These are phyloP conservation scores for Eilema griseolum DNA, from an alignment of 2,888 invertebrate genomes.

Conservation along the genomic window DNA sequence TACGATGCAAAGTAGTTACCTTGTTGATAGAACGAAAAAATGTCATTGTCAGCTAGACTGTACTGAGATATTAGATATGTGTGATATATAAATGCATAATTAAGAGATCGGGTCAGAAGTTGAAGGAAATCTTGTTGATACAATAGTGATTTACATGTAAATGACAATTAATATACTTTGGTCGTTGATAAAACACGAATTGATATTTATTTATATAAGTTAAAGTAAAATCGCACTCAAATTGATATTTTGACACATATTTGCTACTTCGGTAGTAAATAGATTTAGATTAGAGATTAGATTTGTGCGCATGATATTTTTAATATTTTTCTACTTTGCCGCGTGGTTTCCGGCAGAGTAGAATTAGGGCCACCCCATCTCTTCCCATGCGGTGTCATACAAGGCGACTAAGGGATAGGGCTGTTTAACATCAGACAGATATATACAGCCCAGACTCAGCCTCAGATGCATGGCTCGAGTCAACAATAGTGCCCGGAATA, in stretches of 20 bases:
- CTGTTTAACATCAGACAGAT: no score
- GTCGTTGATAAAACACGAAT: constrained; percentile 1
- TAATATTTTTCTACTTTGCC: no score
- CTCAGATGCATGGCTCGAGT: no score
- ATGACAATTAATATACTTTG: constrained; percentile 10
- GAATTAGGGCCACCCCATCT: no score
- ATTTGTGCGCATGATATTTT: no score
- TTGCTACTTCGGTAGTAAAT: background rate
- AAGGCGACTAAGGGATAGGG: no score
- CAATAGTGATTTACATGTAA: constrained; percentile 5
- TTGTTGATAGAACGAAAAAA: constrained; percentile 34
- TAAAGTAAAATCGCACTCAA: constrained; percentile 3
- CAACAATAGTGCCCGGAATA: no score
- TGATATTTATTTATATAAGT: constrained; percentile 23
- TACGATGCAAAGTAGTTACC: constrained; percentile 29
- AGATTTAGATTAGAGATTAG: background rate
- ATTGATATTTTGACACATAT: background rate
- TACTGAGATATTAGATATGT: constrained; percentile 24
- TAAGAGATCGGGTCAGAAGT: constrained; percentile 40
- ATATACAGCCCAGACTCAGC: no score
- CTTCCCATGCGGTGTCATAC: no score
- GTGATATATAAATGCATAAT: constrained; percentile 40
- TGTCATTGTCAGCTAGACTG: constrained; percentile 41
- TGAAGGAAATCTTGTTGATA: constrained; percentile 34
- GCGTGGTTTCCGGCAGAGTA: no score